Conservation (phyloP, 2,888 invertebrate genomes). For the Eutolmus rufibarbis region DNA sequence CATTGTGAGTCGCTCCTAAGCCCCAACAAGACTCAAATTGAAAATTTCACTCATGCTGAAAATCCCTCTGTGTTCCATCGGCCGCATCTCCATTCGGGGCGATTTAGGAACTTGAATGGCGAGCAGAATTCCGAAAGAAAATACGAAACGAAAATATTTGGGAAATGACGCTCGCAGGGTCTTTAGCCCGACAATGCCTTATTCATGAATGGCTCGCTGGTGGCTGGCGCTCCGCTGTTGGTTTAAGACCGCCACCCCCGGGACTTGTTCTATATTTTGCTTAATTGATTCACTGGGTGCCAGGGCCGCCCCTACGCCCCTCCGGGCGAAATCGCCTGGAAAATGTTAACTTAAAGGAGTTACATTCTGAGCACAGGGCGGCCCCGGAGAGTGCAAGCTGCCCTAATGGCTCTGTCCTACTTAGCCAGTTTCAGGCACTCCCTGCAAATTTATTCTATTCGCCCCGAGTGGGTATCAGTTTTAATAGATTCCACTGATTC, state of each 20-base stretch:
- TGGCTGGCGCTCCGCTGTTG: not conserved
- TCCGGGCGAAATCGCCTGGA: not conserved
- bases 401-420: not conserved
- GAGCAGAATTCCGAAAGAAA: not conserved
- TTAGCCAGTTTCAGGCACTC: not conserved
- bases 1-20: not conserved
- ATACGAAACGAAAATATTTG: conserved; percentile 17
- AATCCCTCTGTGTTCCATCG: not conserved
- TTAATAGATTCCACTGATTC: not conserved
- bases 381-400: not conserved
- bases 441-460: conserved; percentile 1
- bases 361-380: not conserved
- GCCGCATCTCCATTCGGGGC: not conserved
- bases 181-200: not conserved
- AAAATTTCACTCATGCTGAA: conserved; percentile 12
- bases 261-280: conserved; percentile 7
- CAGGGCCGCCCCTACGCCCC: not conserved
- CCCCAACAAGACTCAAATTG: not conserved
- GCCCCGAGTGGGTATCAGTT: not conserved
- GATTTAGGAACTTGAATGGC: not conserved
- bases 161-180: not conserved
- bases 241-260: not conserved
- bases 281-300: conserved; percentile 5
- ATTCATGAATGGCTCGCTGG: not conserved
- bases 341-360: not conserved